Evolutionary conservation across 2,797 vertebrate genomes (phyloP).

Genomic region (Cyprinella venusta): DNA sequence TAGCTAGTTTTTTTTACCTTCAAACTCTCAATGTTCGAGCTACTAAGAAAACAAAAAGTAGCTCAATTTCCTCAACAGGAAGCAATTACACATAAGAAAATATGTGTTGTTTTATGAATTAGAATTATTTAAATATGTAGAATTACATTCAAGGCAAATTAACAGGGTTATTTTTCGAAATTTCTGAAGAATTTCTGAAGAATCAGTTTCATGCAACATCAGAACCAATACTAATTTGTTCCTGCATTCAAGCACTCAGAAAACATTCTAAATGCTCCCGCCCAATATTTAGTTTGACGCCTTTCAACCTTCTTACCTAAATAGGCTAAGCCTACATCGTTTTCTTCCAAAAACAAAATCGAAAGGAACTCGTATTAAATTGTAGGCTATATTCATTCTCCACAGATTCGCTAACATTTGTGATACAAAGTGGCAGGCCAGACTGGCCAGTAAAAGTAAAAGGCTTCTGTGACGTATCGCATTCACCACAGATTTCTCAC

Average conservation of each 20-base stretch:
- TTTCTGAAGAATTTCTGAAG: not conserved
- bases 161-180: not conserved
- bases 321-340: conserved; percentile 11
- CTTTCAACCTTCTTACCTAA: conserved; percentile 70
- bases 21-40: not conserved
- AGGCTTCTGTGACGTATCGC: conserved; percentile 74
- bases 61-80: not conserved
- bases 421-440: conserved; percentile 63
- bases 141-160: not conserved
- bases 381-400: conserved; percentile 35
- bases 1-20: not conserved
- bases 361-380: conserved; percentile 14
- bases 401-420: conserved; percentile 42
- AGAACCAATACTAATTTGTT: not conserved
- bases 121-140: not conserved
- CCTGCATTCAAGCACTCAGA: conserved; percentile 16
- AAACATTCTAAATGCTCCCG: conserved; percentile 59
- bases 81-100: not conserved
- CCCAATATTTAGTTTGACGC: conserved; percentile 55
- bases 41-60: not conserved
- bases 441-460: conserved; percentile 77
- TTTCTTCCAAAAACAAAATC: conserved; percentile 31
- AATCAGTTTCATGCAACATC: not conserved
- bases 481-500: conserved; percentile 78
- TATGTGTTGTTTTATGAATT: not conserved